These are phyloP conservation scores for Osmerus eperlanus DNA, from an alignment of 2,113 vertebrate species.

Conservation along the genomic window DNA sequence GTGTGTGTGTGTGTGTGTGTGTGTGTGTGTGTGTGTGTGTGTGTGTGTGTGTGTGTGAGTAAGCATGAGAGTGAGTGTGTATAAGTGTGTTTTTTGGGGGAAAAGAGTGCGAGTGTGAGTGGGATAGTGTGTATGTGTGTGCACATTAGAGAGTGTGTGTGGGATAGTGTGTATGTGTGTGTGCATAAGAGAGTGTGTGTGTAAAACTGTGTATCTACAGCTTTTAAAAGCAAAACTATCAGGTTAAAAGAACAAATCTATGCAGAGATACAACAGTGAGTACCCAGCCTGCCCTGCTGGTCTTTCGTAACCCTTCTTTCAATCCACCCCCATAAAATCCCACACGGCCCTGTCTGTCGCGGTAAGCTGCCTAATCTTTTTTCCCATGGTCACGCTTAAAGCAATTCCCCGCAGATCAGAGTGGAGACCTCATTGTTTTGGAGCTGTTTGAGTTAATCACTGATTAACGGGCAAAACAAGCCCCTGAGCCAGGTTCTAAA, in stretches of 20 bases:
- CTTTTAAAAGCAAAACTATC: too few relatives aligned
- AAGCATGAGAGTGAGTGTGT: neutral
- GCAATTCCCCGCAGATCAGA: slow-evolving; percentile 61
- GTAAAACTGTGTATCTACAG: neutral
- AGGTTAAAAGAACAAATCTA: too few relatives aligned
- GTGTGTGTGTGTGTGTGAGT: slow-evolving; percentile 4
- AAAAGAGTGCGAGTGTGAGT: too few relatives aligned
- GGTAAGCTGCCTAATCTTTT: slow-evolving; percentile 68
- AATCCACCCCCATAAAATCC: slow-evolving; percentile 51
- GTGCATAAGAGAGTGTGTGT: neutral
- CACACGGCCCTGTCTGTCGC: slow-evolving; percentile 52
- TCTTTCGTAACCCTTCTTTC: slow-evolving; percentile 16
- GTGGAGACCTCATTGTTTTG: slow-evolving; percentile 68
- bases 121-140: neutral
- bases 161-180: neutral
- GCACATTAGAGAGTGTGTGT: too few relatives aligned
- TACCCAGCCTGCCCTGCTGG: neutral
- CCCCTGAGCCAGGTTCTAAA: slow-evolving; percentile 43
- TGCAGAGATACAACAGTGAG: neutral
- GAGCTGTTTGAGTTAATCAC: slow-evolving; percentile 70
- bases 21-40: slow-evolving; percentile 7
- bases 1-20: slow-evolving; percentile 8
- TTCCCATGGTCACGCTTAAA: slow-evolving; percentile 66
- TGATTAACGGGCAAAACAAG: slow-evolving; percentile 72
- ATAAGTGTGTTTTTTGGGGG: neutral